Evolutionary conservation across 2,888 invertebrate genomes (phyloP).

Genomic region (Lapara coniferarum): DNA sequence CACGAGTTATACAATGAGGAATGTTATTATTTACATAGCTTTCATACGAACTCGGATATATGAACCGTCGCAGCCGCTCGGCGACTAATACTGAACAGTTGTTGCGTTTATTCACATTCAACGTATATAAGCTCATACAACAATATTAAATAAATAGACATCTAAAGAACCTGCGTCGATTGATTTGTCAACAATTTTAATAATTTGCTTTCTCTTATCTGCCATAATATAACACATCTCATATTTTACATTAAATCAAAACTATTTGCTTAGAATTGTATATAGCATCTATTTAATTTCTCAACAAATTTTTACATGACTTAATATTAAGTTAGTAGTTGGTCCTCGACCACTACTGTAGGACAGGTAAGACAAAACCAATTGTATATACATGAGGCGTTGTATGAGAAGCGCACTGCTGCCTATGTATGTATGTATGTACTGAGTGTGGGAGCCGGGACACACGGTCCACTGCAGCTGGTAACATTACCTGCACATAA

Average conservation of each 20-base stretch:
- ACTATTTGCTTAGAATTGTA: too few species aligned
- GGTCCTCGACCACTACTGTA: too few species aligned
- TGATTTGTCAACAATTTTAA: slow-evolving; percentile 2
- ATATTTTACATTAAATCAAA: too few species aligned
- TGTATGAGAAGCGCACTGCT: too few species aligned
- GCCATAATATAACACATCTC: too few species aligned
- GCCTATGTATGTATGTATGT: too few species aligned
- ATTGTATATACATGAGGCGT: too few species aligned
- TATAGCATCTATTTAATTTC: too few species aligned
- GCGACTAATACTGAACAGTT: slow-evolving; percentile 71
- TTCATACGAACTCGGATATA: slow-evolving; percentile 66
- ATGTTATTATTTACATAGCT: slow-evolving; percentile 84
- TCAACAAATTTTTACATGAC: too few species aligned
- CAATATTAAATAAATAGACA: slow-evolving; percentile 36
- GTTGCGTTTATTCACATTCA: slow-evolving; percentile 44
- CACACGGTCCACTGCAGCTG: slow-evolving; percentile 48
- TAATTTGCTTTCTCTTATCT: too few species aligned
- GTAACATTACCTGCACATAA: slow-evolving; percentile 61
- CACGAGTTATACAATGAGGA: slow-evolving; percentile 83
- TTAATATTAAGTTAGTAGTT: too few species aligned
- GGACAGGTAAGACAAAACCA: too few species aligned
- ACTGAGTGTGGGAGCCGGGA: not conserved
- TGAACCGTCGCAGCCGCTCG: slow-evolving; percentile 49
- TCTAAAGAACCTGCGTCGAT: slow-evolving; percentile 44
- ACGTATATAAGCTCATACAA: slow-evolving; percentile 31